Evolutionary conservation across 1,140 invertebrate genomes (phyloP).

Genomic region (Manduca sexta): DNA sequence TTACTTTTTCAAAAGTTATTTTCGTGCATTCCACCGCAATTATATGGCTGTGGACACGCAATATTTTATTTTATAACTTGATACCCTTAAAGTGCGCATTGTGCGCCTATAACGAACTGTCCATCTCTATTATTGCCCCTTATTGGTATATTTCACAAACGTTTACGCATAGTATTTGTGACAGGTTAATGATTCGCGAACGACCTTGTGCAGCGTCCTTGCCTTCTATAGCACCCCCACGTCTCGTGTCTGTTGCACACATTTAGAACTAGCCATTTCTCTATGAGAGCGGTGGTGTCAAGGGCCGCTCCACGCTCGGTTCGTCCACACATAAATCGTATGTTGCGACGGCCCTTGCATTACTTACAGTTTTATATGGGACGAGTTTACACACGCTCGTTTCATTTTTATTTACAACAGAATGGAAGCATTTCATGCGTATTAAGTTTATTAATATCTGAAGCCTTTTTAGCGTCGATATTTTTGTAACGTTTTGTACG

Average conservation of each 20-base stretch:
- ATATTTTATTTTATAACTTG: no score
- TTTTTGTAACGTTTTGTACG: conserved; percentile 34
- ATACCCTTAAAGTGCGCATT: neutral
- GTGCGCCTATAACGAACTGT: neutral
- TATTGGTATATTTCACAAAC: neutral
- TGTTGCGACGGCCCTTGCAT: conserved; percentile 48
- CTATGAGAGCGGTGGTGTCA: conserved; percentile 27
- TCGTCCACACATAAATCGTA: conserved; percentile 53
- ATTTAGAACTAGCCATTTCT: conserved; percentile 15
- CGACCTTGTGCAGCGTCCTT: conserved; percentile 62
- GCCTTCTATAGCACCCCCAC: conserved; percentile 33
- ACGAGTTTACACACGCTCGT: conserved; percentile 45
- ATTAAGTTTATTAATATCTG: conserved; percentile 49
- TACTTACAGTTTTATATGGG: conserved; percentile 35
- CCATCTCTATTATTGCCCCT: neutral
- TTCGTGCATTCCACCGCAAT: no score
- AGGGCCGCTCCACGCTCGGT: conserved; percentile 44
- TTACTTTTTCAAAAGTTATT: no score
- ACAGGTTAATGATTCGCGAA: conserved; percentile 40
- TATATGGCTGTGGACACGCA: no score
- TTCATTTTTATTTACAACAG: conserved; percentile 53
- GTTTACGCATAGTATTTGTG: neutral
- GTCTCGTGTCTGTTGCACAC: conserved; percentile 24
- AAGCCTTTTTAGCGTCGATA: conserved; percentile 35
- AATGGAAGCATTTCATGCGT: conserved; percentile 42